These are phyloP conservation scores for Copidosoma floridanum DNA, from an alignment of 1,140 invertebrate species.

Conservation along the genomic window DNA sequence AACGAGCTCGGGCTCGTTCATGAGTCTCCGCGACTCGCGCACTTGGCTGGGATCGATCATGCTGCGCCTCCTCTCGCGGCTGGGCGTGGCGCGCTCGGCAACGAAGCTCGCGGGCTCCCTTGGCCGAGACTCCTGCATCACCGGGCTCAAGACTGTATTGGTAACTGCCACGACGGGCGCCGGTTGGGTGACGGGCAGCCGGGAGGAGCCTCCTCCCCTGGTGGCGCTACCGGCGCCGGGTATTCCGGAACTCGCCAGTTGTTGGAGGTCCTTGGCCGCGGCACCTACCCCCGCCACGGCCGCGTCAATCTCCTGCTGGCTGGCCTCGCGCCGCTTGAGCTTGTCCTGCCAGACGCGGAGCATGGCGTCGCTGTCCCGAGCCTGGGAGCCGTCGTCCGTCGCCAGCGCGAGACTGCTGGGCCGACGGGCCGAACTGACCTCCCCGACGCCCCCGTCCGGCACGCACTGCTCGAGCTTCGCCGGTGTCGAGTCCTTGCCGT, in stretches of 20 bases:
- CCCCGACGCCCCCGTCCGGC: not conserved
- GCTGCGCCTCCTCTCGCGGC: constrained; percentile 52
- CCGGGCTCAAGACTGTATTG: constrained; percentile 53
- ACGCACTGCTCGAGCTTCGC: not conserved
- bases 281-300: constrained; percentile 51
- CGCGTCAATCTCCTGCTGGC: constrained; percentile 40
- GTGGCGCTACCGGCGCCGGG: not conserved
- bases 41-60: constrained; percentile 58
- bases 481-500: constrained; percentile 15
- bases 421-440: constrained; percentile 29
- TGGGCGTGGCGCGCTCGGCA: constrained; percentile 47
- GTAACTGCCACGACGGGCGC: constrained; percentile 51
- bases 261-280: constrained; percentile 53
- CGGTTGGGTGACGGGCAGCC: constrained; percentile 46
- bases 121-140: constrained; percentile 54
- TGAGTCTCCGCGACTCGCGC: constrained; percentile 25
- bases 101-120: constrained; percentile 42
- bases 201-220: not conserved
- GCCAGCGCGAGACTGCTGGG: constrained; percentile 42
- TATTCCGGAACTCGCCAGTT: constrained; percentile 39
- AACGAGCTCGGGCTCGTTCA: constrained; percentile 12
- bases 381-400: constrained; percentile 22
- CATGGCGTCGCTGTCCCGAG: constrained; percentile 40
- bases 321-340: constrained; percentile 40
- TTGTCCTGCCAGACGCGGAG: constrained; percentile 50